phyloP scores from a whole-genome alignment of 2,113 vertebrate genomes.

The Sula dactylatra region DNA sequence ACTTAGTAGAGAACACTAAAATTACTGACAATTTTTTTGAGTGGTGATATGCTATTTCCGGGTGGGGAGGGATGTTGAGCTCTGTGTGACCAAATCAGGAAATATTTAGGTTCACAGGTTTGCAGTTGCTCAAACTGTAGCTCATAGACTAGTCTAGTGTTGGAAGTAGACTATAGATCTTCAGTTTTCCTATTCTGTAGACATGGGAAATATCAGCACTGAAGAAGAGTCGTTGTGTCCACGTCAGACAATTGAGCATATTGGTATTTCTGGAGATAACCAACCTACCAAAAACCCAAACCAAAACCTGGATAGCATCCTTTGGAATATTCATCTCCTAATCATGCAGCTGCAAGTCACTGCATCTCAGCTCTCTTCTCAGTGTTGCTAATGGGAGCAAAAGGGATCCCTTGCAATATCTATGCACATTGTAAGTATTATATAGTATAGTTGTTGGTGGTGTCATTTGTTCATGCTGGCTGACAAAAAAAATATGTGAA shows the following conservation, averaged over 20 bases:
- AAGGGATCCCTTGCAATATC: neutral
- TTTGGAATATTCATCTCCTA: neutral
- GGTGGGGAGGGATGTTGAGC: neutral
- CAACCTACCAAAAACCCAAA: neutral
- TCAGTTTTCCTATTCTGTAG: neutral
- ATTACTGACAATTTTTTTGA: neutral
- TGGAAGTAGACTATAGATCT: neutral
- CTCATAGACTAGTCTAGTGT: neutral
- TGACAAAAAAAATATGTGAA: neutral
- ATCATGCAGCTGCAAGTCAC: neutral
- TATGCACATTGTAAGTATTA: neutral
- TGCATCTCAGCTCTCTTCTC: neutral
- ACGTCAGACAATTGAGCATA: neutral
- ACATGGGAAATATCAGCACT: neutral
- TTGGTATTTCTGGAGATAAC: neutral
- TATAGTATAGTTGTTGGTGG: neutral
- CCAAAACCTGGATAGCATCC: neutral
- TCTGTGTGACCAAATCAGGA: neutral
- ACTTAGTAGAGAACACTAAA: neutral
- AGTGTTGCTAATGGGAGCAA: neutral
- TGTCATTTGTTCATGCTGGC: neutral
- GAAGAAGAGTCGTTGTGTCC: neutral
- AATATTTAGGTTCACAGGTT: neutral
- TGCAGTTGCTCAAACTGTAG: neutral
- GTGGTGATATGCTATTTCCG: fast-evolving